Percentiles rank a stretch among this genome's conserved stretches.
phyloP scores from a whole-genome alignment of 2,113 vertebrate genomes.

The Pantherophis guttatus region DNA sequence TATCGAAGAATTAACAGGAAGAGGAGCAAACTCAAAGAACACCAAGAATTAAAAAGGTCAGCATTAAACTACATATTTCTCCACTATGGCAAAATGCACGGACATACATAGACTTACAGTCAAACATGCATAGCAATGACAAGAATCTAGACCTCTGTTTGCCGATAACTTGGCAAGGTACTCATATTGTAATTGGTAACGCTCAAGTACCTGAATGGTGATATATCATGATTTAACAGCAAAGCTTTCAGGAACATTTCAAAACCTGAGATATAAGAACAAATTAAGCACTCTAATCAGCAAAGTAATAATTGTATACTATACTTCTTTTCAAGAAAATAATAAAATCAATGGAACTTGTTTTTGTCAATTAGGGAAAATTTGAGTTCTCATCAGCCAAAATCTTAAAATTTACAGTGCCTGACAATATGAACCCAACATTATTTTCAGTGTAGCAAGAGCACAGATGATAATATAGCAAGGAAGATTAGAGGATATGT shows the following conservation, averaged over 20 bases:
- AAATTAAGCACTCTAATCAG: neutral
- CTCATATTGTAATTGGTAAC: neutral
- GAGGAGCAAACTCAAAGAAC: neutral
- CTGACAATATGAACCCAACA: neutral
- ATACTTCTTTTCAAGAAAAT: neutral
- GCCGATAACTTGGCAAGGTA: neutral
- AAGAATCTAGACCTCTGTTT: neutral
- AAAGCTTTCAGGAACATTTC: neutral
- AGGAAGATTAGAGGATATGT: neutral
- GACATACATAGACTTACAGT: neutral
- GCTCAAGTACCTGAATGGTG: no score
- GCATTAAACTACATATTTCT: neutral
- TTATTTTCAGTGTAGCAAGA: neutral
- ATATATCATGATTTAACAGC: neutral
- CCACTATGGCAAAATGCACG: neutral
- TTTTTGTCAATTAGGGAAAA: neutral
- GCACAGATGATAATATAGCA: neutral
- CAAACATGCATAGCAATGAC: neutral
- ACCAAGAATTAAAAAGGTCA: neutral
- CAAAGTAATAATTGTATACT: neutral
- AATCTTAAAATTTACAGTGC: neutral
- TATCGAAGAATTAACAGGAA: neutral
- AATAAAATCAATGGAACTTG: neutral
- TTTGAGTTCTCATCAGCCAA: neutral
- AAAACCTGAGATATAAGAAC: neutral